Evolutionary conservation across 2,113 vertebrate genomes (phyloP).

Genomic region (Anseranas semipalmata): DNA sequence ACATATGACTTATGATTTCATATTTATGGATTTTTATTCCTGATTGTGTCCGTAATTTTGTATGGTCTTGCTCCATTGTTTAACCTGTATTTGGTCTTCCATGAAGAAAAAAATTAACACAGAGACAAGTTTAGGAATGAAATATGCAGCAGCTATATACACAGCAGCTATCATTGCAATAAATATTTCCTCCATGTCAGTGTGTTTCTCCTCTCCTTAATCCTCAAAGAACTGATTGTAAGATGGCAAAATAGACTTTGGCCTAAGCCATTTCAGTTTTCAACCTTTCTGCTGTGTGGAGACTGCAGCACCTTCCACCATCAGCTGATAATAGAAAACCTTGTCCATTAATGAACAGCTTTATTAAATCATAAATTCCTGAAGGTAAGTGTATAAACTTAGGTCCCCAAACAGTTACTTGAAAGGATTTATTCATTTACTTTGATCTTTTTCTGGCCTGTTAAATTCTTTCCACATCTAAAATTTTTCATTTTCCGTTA

Average conservation of each 20-base stretch:
- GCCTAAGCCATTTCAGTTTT: not conserved
- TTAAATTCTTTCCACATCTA: not conserved
- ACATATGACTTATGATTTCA: not conserved
- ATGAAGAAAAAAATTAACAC: not conserved
- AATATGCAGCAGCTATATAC: not conserved
- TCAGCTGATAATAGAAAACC: not conserved
- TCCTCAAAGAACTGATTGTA: accelerated
- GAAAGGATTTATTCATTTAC: not conserved
- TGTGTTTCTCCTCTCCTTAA: not conserved
- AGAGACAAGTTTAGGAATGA: not conserved
- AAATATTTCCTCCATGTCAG: too few relatives aligned
- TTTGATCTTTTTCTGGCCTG: not conserved
- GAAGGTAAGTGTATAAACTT: not conserved
- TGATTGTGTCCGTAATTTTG: not conserved
- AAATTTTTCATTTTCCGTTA: not conserved
- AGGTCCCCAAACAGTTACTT: not conserved
- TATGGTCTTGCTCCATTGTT: not conserved
- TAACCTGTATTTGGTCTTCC: not conserved
- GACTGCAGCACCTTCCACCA: not conserved
- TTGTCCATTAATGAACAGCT: not conserved
- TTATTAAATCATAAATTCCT: not conserved
- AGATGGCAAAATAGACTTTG: not conserved
- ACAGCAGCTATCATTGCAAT: not conserved
- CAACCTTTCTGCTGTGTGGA: not conserved
- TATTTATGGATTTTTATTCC: not conserved